Percentiles rank a stretch among this genome's conserved stretches.
Conservation (phyloP, 2,113 vertebrate genomes). For the Periophthalmodon schlosseri region DNA sequence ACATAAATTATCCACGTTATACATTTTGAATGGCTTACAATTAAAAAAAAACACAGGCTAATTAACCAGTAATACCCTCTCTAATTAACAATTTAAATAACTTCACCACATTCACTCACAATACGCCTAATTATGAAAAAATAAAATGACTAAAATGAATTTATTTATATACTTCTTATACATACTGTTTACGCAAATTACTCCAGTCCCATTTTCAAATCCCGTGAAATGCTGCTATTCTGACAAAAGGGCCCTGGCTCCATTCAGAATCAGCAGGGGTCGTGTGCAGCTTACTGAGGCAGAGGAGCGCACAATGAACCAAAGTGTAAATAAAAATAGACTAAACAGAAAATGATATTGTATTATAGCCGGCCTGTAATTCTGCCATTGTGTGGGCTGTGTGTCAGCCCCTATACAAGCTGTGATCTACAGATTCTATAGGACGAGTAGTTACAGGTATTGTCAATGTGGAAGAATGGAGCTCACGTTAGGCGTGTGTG, state of each 20-base stretch:
- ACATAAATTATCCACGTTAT: too few species aligned
- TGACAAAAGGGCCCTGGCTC: background rate
- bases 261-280: background rate
- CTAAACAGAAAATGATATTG: conserved; percentile 12
- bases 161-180: background rate
- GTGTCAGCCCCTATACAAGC: background rate
- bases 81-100: background rate
- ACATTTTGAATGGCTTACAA: too few species aligned
- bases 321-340: conserved; percentile 6
- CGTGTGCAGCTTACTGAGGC: background rate
- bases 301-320: background rate
- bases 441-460: background rate
- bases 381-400: background rate
- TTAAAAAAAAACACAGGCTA: background rate
- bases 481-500: background rate
- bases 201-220: background rate
- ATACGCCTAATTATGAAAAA: background rate
- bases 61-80: background rate
- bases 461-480: background rate
- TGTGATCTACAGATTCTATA: background rate
- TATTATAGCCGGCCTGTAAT: background rate
- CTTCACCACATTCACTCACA: background rate
- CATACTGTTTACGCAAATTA: background rate
- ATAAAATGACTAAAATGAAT: background rate
- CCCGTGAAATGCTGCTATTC: background rate